Evolutionary conservation across 2,113 vertebrate genomes (phyloP).

Genomic region (Myrmophylax atrothorax): DNA sequence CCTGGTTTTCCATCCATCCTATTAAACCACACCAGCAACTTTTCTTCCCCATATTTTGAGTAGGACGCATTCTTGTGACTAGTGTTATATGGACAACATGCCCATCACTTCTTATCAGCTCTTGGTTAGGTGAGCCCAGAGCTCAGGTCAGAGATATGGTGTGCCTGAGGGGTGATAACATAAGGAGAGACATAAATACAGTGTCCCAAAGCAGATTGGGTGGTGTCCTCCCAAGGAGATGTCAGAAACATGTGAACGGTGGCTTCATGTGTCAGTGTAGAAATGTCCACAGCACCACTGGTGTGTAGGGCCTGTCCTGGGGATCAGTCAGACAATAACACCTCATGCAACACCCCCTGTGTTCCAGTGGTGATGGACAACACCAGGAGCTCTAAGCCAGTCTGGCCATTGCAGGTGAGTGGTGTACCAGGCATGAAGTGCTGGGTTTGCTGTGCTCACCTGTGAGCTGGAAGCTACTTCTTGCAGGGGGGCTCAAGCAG

Average conservation of each 20-base stretch:
- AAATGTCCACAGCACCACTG: neutral
- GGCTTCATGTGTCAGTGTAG: neutral
- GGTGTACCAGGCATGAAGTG: fast-evolving
- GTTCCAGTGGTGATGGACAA: neutral
- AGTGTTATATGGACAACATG: neutral
- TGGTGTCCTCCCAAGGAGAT: neutral
- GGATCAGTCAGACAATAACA: neutral
- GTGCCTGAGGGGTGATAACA: neutral
- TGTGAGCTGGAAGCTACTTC: neutral
- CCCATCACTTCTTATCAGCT: fast-evolving
- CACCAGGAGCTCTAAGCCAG: neutral
- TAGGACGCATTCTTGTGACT: neutral
- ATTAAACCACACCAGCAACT: neutral
- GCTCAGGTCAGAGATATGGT: neutral
- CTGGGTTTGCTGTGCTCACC: neutral
- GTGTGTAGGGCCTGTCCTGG: neutral
- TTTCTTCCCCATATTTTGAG: neutral
- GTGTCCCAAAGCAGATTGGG: neutral
- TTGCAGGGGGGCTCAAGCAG: neutral
- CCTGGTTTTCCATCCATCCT: neutral
- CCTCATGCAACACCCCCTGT: neutral
- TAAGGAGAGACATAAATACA: neutral
- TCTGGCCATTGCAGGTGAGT: neutral
- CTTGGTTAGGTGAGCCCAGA: neutral
- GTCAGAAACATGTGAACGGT: neutral